Evolutionary conservation across 2,888 invertebrate species (phyloP).

Genomic region (Heliothis peltigera): DNA sequence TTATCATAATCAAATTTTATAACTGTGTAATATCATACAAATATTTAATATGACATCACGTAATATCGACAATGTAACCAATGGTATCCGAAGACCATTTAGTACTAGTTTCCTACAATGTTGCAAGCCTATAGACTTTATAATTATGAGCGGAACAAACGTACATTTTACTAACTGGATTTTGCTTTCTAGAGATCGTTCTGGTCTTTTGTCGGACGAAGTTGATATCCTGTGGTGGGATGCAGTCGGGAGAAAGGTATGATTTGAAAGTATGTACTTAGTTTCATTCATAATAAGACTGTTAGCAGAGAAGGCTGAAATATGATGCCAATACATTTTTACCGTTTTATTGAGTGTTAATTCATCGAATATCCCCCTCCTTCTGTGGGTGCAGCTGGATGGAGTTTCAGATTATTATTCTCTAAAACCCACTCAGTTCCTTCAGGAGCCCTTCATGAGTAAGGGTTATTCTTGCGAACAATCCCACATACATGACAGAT

Average conservation of each 20-base stretch:
- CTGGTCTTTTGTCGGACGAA: slow-evolving; percentile 19
- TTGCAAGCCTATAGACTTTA: slow-evolving; percentile 20
- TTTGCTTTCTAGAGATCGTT: slow-evolving; percentile 20
- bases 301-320: background rate
- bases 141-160: slow-evolving; percentile 30
- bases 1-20: slow-evolving; percentile 4
- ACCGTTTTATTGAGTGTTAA: too few species aligned
- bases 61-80: background rate
- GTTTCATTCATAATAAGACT: background rate
- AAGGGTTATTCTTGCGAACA: too few species aligned
- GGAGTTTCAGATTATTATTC: too few species aligned
- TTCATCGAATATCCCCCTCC: too few species aligned
- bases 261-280: background rate
- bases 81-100: slow-evolving; percentile 24
- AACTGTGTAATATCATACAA: background rate
- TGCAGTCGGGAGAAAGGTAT: background rate
- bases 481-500: too few species aligned
- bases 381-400: too few species aligned
- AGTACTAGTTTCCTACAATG: slow-evolving; percentile 27
- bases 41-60: background rate
- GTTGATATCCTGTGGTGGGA: slow-evolving; percentile 10
- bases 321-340: too few species aligned
- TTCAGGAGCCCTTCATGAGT: too few species aligned
- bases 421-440: too few species aligned
- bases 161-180: slow-evolving; percentile 7